Base-by-base conservation (phyloP, 2,888 invertebrate genomes). In the Gerosis bhagava region DNA sequence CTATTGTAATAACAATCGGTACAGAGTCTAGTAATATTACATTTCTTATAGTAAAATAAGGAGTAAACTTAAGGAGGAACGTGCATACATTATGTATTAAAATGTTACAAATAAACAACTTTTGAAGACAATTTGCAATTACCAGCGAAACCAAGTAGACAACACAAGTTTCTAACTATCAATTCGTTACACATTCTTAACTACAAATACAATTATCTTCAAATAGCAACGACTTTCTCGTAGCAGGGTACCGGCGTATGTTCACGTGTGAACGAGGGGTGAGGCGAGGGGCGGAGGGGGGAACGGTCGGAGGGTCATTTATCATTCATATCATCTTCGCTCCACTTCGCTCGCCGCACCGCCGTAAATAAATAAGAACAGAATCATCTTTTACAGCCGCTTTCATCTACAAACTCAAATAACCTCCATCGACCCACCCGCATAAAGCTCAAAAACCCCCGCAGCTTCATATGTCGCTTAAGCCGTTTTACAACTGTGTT, bases 301-400 rank as follows among this genome's bases (percentile, higher is more conserved):
- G 71, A 65, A 63, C 66, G 77, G 70, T 77, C 77, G 67, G 79
- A 79, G 87, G 88, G 87, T 88, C 88, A 88, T 88, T 88, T 88
- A 88, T 88, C 88, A 88, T 88, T 88, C 87, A 88, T 88, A 88
- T 88, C 88, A 88, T 88, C 88, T 88, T 87, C 87, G 88, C 88
- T 88, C 88, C 84, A 88, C 87, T 88, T 87, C 88, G 87, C 86
- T 87, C 88, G 86, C 86, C 87, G 84, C 87, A 82, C 81, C 86
- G 81, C 78, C 83, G 86, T 88, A 88, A 88, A 88, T 88, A 88
- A 88, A 88, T 87, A 88, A 87, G 87, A 86, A 88, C 87, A 87
- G 86, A 82, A 81, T 83, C 87, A 87, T 88, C 87, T 87, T 87
- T 86, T 86, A 84, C 84, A 83, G 83, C 77, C 81, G 75, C 67